Conservation (phyloP, 2,888 invertebrate species). For the Polydrusus cervinus region DNA sequence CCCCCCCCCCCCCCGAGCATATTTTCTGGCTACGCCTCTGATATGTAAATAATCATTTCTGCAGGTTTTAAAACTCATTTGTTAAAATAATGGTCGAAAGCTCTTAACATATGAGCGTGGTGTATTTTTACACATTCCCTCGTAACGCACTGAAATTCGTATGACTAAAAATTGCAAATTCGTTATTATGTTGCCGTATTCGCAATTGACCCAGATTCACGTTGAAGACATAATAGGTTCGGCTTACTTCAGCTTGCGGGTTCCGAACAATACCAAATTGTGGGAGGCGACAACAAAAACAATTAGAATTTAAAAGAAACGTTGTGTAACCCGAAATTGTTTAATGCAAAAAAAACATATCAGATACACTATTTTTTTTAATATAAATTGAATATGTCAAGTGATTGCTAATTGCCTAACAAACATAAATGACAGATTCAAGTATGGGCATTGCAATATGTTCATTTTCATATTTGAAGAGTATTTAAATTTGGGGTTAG, state of each 20-base stretch:
- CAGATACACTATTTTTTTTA: background rate
- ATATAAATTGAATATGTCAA: too few relatives aligned
- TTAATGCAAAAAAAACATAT: background rate
- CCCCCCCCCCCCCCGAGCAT: too few relatives aligned
- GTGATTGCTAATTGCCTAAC: too few relatives aligned
- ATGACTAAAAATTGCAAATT: constrained; percentile 39
- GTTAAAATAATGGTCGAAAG: too few relatives aligned
- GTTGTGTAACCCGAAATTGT: background rate
- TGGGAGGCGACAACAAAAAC: constrained; percentile 19
- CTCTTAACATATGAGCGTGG: too few relatives aligned
- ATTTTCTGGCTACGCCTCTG: too few relatives aligned
- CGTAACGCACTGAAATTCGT: constrained; percentile 38
- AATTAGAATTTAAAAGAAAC: constrained; percentile 7
- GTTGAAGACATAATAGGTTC: constrained; percentile 47
- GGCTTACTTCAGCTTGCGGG: constrained; percentile 38
- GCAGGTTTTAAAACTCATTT: too few relatives aligned
- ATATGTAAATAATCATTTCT: too few relatives aligned
- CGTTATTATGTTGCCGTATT: constrained; percentile 37
- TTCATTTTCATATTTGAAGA: too few relatives aligned
- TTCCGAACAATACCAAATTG: constrained; percentile 38
- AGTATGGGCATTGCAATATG: too few relatives aligned
- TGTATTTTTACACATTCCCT: constrained; percentile 11
- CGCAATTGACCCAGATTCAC: constrained; percentile 46
- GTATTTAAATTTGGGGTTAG: too few relatives aligned
- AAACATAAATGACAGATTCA: too few relatives aligned